A percentile compares a stretch with the other conserved stretches of the same genome.
phyloP scores from a whole-genome alignment of 2,888 invertebrate species.

The Drosophila multiciliata region DNA sequence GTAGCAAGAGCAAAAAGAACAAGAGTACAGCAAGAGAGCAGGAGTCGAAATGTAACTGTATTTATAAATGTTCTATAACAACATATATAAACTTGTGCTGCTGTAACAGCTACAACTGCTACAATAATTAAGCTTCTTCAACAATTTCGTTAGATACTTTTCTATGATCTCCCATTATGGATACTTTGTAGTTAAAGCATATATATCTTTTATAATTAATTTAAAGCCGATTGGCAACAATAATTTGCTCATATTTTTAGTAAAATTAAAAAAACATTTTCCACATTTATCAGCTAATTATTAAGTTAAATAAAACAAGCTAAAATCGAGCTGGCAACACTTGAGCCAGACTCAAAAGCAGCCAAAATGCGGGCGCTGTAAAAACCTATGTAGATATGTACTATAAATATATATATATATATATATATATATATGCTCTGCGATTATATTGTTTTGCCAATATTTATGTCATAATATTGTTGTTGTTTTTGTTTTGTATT shows the following conservation, averaged over 20 bases:
- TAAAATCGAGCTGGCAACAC: conserved; percentile 2
- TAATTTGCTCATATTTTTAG: accelerated
- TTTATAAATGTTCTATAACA: not conserved
- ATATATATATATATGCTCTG: conserved; percentile 27
- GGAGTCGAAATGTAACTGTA: not conserved
- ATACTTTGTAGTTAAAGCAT: not conserved
- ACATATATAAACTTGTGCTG: not conserved
- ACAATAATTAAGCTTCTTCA: not conserved
- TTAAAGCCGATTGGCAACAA: not conserved
- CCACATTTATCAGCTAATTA: not conserved
- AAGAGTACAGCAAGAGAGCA: not conserved
- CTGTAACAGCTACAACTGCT: not conserved
- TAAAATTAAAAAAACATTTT: not conserved
- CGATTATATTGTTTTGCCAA: conserved; percentile 44
- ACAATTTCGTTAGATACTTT: not conserved
- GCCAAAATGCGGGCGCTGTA: conserved; percentile 35
- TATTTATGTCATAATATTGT: conserved; percentile 65
- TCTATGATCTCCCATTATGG: not conserved
- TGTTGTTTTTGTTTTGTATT: conserved; percentile 35
- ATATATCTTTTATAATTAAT: not conserved
- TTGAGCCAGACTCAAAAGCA: not conserved
- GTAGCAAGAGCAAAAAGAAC: not conserved
- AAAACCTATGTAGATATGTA: not conserved
- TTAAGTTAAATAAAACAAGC: not conserved
- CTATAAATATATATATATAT: not conserved